Evolutionary conservation across 2,888 invertebrate genomes (phyloP), one percentile per base, ranked within the genome.

Genomic region (Meteorus colon): DNA sequence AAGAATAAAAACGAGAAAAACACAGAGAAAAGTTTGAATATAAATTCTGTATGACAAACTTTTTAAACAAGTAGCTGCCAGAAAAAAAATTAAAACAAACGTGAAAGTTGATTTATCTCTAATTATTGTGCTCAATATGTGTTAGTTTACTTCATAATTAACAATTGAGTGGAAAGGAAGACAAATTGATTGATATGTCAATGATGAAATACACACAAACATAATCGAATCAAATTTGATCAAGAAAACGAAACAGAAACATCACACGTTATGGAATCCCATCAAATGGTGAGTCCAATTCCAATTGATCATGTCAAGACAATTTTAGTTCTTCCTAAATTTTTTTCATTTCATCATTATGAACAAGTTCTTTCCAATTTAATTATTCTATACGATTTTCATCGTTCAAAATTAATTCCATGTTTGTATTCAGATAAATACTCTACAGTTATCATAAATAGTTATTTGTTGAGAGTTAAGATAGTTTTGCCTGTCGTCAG

Each of bases 261-360:
- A 41, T 41, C 37, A 76, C 81, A 81, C 85, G 87, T 86, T 84
- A 87, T 87, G 87, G 87, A 87, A 86, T 83, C 84, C 82, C 74
- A 81, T 80, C 82, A 82, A 80, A 86, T 85, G 86, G 87, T 87
- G 74, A 86, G 86, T 79, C 59, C 48, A 55, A 62, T 8, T 59
- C 75, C 48, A 37, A 16, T 74, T 65, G 60, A 66, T 73, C 69
- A 73, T 67, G n/a, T 71, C 63, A 63, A 73, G 70, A 66, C 59
- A 67, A 51, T 10, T 73, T 12, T 24, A 24, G 1, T 24, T 24
- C 24, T 24, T 73, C 27, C 34, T 16, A 34, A 29, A 24, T 19
- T 19, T 19, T 8, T 55, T 55, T 6, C n/a, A 19, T 16, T 8
- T 24, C 48, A n/a, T 48, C 16, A n/a, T 16, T 14, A 14, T 12